These are phyloP conservation scores for Pangasius djambal DNA, from an alignment of 2,797 vertebrate species.

Conservation along the genomic window DNA sequence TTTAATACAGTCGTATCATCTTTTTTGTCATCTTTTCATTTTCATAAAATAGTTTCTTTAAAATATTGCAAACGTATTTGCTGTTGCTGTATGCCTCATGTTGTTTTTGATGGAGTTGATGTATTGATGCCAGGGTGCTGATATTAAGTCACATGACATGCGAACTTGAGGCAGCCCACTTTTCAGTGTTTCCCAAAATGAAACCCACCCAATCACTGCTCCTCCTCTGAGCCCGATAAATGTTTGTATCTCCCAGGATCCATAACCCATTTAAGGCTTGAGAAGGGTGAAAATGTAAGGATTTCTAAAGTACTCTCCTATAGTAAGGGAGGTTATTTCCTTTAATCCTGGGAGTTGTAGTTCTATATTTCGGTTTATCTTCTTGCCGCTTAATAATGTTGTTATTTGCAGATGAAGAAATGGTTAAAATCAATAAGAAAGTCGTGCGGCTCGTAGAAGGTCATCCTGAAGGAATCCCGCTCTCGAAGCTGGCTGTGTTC, in stretches of 20 bases:
- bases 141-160: not conserved
- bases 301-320: not conserved
- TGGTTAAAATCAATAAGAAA: slow-evolving; percentile 31
- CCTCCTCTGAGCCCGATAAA: no score
- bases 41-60: no score
- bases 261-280: not conserved
- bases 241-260: no score
- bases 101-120: not conserved
- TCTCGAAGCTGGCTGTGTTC: slow-evolving; percentile 27
- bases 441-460: slow-evolving; percentile 27
- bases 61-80: no score
- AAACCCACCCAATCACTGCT: not conserved
- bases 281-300: not conserved
- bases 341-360: not conserved
- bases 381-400: not conserved
- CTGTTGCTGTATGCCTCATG: not conserved
- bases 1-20: no score
- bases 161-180: not conserved
- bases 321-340: not conserved
- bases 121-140: not conserved
- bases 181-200: not conserved
- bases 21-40: no score
- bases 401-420: slow-evolving; percentile 36
- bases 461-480: slow-evolving; percentile 40
- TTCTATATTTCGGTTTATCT: not conserved